These are phyloP conservation scores for Rhynchonycteris naso DNA, from an alignment of 2,797 vertebrate species.

Conservation along the genomic window DNA sequence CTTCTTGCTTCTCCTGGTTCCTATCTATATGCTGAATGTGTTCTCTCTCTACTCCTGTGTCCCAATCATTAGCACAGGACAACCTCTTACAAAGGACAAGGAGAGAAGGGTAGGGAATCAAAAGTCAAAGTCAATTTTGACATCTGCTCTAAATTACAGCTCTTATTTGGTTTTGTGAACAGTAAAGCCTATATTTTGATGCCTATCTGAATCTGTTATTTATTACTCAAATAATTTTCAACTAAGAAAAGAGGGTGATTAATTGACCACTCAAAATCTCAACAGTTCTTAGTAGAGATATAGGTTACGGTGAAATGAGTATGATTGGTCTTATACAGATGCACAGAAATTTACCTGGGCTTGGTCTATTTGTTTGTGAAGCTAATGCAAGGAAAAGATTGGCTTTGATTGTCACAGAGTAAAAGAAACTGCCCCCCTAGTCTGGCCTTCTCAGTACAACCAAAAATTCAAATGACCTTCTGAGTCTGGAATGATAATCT, in stretches of 20 bases:
- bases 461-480: background rate
- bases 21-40: background rate
- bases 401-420: background rate
- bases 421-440: background rate
- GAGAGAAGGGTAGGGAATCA: background rate
- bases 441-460: background rate
- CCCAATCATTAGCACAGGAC: background rate
- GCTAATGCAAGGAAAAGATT: background rate
- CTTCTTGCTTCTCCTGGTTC: background rate
- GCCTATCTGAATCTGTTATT: background rate
- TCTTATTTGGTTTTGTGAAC: background rate
- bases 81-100: background rate
- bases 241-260: background rate
- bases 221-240: background rate
- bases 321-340: background rate
- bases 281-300: background rate
- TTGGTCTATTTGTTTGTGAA: background rate
- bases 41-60: background rate
- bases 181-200: background rate
- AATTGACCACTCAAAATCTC: background rate
- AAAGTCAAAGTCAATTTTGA: background rate
- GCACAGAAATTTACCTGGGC: background rate
- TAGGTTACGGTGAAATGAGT: background rate
- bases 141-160: background rate
- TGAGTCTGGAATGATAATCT: background rate